Evolutionary conservation across 1,140 invertebrate species (phyloP), one percentile per base, ranked within the genome.

Genomic region (Adelges cooleyi): DNA sequence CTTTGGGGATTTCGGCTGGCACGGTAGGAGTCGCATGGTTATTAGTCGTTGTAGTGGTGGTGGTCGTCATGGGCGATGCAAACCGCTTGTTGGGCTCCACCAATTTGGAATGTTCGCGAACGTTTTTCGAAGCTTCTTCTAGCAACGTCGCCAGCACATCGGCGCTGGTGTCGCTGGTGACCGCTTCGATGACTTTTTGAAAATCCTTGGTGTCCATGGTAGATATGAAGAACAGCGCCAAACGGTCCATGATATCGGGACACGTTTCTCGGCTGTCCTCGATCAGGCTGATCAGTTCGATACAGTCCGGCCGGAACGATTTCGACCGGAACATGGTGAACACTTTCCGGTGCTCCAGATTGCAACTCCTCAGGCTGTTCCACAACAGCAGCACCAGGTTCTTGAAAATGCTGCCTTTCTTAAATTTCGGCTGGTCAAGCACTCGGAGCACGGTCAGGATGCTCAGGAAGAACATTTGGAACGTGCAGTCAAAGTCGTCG

Each of bases 391-490:
- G 56, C 22, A 62, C 42, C 10, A 62, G n/a, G 22, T 62, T 62
- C 27, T 62, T 62, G 8, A 62, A 62, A 3, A 62, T 62, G 17
- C 56, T 62, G 3, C 56, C 56, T 62, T 62, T 62, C 33, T 46
- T 62, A 18, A 62, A 62, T 5, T 62, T 62, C 22, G 56, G 56
- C 5, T 33, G 56, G 15, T 62, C 56, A 6, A 62, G 44, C 9
- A 48, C 42, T 46, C 56, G 17, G 20, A 62, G 56, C 15, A 62
- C 56, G 6, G 56, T 62, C 27, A 62, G 29, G 17, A 62, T 46
- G 27, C 56, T 62, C n/a, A 62, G 15, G 13, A 62, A 62, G 20
- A 62, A 62, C 56, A 62, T 48, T 46, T 46, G 56, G 33, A 62
- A 62, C 10, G 56, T 17, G 9, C 10, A 13, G 4, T 62, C 56